Evolutionary conservation across 2,113 vertebrate species (phyloP).

Genomic region (Dicaeum eximium): DNA sequence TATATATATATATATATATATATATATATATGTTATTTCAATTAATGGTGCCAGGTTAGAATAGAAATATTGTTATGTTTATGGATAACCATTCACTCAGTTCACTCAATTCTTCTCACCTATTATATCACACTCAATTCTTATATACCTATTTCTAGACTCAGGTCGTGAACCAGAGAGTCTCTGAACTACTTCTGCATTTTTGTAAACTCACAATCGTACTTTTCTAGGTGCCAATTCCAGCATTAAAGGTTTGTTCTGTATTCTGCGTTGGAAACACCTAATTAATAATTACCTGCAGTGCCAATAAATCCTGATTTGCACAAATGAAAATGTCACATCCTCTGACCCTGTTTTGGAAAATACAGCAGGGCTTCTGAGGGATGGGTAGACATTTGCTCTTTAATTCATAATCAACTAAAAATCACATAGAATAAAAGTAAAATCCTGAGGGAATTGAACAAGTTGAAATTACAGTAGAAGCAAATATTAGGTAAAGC

Average conservation of each 20-base stretch:
- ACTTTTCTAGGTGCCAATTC: background rate
- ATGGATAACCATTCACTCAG: background rate
- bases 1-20: too few species aligned
- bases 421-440: background rate
- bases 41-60: background rate
- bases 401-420: background rate
- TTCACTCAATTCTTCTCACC: background rate
- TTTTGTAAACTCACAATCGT: background rate
- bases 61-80: background rate
- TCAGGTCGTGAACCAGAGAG: background rate
- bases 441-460: background rate
- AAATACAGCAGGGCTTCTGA: background rate
- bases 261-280: conserved; percentile 5
- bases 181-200: background rate
- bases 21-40: background rate
- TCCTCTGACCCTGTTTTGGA: conserved; percentile 61
- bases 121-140: too few species aligned
- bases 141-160: background rate
- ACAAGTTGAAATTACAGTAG: background rate
- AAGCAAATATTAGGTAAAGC: background rate
- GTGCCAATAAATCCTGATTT: conserved; percentile 39
- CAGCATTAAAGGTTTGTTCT: conserved; percentile 15
- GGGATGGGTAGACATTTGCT: background rate
- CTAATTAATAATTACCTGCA: conserved; percentile 10
- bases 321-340: conserved; percentile 43